Conservation (phyloP, 2,797 vertebrate genomes). For the Cetoscarus ocellatus region DNA sequence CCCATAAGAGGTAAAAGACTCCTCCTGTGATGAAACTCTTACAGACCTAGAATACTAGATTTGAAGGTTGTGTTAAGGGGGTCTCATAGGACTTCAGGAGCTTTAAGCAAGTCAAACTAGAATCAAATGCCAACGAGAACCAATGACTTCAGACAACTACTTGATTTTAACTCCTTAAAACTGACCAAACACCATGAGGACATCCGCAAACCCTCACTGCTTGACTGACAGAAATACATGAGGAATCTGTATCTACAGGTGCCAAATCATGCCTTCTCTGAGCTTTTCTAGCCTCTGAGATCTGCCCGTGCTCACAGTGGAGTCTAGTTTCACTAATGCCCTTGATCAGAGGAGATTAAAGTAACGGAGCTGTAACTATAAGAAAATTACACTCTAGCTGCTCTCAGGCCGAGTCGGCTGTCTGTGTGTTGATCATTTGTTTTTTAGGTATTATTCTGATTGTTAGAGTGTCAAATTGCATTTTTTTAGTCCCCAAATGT, state of each 20-base stretch:
- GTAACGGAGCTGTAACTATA: conserved; percentile 5
- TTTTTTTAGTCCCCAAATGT: conserved; percentile 31
- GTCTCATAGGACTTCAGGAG: too few species aligned
- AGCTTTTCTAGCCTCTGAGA: neutral
- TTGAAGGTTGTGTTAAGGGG: too few species aligned
- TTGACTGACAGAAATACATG: conserved; percentile 13
- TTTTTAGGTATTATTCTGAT: conserved; percentile 33
- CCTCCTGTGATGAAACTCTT: too few species aligned
- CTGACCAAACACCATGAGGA: conserved; percentile 23
- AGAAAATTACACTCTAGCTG: neutral
- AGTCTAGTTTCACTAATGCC: neutral
- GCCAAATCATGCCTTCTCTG: neutral
- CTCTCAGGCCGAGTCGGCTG: conserved; percentile 1
- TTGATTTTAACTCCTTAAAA: conserved; percentile 5
- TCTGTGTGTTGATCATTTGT: conserved; percentile 44
- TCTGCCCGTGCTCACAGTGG: neutral
- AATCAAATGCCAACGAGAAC: conserved; percentile 20
- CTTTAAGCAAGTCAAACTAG: conserved; percentile 30
- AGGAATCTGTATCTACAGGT: neutral
- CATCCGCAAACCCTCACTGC: neutral
- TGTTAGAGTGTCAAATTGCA: conserved; percentile 33
- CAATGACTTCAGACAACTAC: neutral
- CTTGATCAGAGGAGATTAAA: conserved; percentile 14
- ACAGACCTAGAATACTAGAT: too few species aligned
- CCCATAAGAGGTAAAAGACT: too few species aligned